phyloP scores from a whole-genome alignment of 2,888 invertebrate genomes.

The Parthenolecanium corni region DNA sequence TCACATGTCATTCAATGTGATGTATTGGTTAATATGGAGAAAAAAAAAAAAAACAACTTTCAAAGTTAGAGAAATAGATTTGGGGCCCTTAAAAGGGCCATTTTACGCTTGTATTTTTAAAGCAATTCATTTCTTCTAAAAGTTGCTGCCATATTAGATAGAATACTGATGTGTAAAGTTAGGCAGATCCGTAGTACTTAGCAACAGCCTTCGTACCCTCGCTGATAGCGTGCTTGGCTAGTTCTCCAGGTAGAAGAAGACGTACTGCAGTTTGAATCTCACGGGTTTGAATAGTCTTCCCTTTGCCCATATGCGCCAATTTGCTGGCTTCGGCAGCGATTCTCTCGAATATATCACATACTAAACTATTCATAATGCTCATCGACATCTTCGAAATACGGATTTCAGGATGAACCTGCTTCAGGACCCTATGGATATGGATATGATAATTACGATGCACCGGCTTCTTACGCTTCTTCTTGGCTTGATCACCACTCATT shows the following conservation, averaged over 20 bases:
- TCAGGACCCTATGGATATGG: conserved; percentile 49
- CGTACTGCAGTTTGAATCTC: conserved; percentile 59
- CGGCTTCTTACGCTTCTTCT: conserved; percentile 46
- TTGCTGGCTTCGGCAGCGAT: conserved; percentile 44
- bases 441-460: conserved; percentile 48
- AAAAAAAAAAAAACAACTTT: too few relatives aligned
- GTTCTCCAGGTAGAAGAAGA: conserved; percentile 56
- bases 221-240: conserved; percentile 57
- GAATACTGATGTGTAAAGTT: too few relatives aligned
- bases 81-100: too few relatives aligned
- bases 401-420: conserved; percentile 50
- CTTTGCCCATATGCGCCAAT: conserved; percentile 49
- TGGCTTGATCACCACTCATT: too few relatives aligned
- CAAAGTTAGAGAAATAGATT: too few relatives aligned
- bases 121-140: too few relatives aligned
- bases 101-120: too few relatives aligned
- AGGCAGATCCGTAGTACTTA: conserved; percentile 47
- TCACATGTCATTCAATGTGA: too few relatives aligned
- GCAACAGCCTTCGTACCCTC: conserved; percentile 54
- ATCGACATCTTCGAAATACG: conserved; percentile 59
- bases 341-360: conserved; percentile 60
- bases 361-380: conserved; percentile 63
- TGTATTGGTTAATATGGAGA: too few relatives aligned
- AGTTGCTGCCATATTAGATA: too few relatives aligned
- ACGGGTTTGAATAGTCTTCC: conserved; percentile 52